Evolutionary conservation across 2,797 vertebrate genomes (phyloP).

Genomic region (Acropternis orthonyx): DNA sequence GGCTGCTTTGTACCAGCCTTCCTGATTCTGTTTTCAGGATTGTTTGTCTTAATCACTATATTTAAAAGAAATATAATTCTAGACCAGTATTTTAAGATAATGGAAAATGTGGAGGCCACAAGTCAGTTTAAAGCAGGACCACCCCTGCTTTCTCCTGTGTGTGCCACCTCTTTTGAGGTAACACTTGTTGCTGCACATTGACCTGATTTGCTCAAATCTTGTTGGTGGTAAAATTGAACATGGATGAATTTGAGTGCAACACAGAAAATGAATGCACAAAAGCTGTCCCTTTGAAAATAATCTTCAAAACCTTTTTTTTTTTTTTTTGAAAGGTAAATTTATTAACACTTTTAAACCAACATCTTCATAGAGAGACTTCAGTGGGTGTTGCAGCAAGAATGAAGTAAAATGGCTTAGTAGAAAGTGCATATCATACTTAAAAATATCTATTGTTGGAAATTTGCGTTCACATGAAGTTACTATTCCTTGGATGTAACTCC

Average conservation of each 20-base stretch:
- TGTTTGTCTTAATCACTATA: neutral
- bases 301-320: neutral
- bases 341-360: neutral
- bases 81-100: neutral
- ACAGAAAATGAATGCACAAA: neutral
- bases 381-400: neutral
- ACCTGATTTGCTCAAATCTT: neutral
- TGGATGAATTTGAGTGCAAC: neutral
- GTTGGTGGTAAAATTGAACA: neutral
- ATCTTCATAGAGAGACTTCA: neutral
- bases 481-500: neutral
- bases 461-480: neutral
- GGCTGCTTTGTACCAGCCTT: neutral
- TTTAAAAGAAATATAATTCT: neutral
- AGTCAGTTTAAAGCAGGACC: neutral
- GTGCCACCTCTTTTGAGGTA: neutral
- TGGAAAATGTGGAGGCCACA: neutral
- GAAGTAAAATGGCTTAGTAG: neutral
- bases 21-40: neutral
- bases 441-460: neutral
- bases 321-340: neutral
- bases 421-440: neutral
- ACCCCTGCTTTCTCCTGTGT: neutral
- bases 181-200: neutral
- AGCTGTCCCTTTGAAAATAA: neutral